These are phyloP conservation scores for crab-eating macaque (Macaca fascicularis) DNA, from an alignment of 2,113 vertebrate species.

Conservation along the genomic window T2T-MFA8v1.1 NC_088375.1:126990501-126991000, in stretches of 20 bases:
- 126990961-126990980: not conserved
- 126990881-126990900: not conserved
- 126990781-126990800: not conserved
- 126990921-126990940: not conserved
- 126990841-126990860: not conserved
- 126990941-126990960: not conserved
- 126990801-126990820: not conserved
- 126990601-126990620: not conserved
- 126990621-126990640: not conserved
- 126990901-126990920: not conserved
- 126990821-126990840: not conserved
- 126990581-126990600: not conserved
- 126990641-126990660: fast-evolving
- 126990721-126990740: not conserved
- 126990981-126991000: not conserved
- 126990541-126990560: too few relatives aligned
- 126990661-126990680: not conserved
- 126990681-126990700: not conserved
- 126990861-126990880: not conserved
- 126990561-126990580: not conserved
- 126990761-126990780: not conserved
- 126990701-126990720: not conserved
- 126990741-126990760: not conserved
- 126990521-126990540: not conserved
- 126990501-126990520: not conserved